Evolutionary conservation across 2,797 vertebrate genomes (phyloP).

Genomic region (Macropodus opercularis): DNA sequence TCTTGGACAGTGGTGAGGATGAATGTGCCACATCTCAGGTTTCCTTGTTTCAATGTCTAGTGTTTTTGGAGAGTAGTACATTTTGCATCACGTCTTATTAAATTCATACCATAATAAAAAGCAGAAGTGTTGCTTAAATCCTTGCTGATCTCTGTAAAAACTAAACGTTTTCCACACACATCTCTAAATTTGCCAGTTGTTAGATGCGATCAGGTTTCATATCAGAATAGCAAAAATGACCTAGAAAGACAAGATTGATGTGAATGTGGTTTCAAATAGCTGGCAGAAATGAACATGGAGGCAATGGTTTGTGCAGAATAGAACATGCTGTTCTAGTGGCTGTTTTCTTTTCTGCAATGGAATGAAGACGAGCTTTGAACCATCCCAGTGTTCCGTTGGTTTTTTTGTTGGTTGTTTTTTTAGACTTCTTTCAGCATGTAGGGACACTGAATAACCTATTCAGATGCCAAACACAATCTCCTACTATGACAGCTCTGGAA

Average conservation of each 20-base stretch:
- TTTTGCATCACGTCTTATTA: no score
- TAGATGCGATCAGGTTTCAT: no score
- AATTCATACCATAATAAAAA: no score
- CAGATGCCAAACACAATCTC: conserved; percentile 45
- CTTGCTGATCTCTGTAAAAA: no score
- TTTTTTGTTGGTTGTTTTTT: not conserved
- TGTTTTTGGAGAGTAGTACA: no score
- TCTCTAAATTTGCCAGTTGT: no score
- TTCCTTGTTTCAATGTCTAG: no score
- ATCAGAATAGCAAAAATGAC: no score
- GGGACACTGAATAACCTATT: conserved; percentile 43
- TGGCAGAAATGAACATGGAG: conserved; percentile 11
- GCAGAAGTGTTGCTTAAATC: no score
- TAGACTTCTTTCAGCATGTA: conserved; percentile 27
- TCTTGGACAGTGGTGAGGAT: no score
- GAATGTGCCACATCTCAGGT: no score
- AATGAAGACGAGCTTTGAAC: conserved; percentile 49
- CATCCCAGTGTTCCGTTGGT: conserved; percentile 22
- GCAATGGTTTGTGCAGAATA: conserved; percentile 27
- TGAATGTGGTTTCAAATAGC: conserved; percentile 35
- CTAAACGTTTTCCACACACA: no score
- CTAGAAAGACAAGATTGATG: conserved; percentile 17
- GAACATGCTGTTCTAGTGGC: conserved; percentile 70
- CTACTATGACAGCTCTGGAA: conserved; percentile 16
- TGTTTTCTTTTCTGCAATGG: conserved; percentile 56